Evolutionary conservation across 1,140 invertebrate genomes (phyloP), one percentile per base, ranked within the genome.

Genomic region (Daktulosphaira vitifoliae): DNA sequence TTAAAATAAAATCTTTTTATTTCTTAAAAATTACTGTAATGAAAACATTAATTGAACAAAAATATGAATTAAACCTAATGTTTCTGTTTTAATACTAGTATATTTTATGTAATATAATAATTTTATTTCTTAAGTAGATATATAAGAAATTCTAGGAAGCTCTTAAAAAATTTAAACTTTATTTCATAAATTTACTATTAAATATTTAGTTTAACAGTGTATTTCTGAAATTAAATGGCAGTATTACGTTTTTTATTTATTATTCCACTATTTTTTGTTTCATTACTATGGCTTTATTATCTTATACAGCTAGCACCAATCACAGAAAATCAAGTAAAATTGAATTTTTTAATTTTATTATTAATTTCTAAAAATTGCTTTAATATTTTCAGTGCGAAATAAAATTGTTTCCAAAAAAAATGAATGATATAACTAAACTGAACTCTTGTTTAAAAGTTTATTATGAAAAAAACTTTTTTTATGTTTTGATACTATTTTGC

Each of bases 311-410:
- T 46, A 15, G 56, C 42, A n/a, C 56, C 56, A 46, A 1, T 46
- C 5, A 62, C 25, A 5, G 42, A 62, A 48, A 33, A 62, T 11
- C 25, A 48, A 48, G 56, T 62, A 62, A 46, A 46, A 39, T 8
- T 22, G 13, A 20, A 29, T 5, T 18, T 20, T 29, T 23, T n/a
- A 3, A 3, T 2, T 0, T 16, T 46, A 6, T 22, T 26, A 37
- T 20, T 15, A 25, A 7, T 54, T 22, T 3, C 20, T n/a, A 16
- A 13, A 54, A 39, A 22, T 52, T 52, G 9, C 33, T 37, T 49
- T 5, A n/a, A n/a, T 25, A 23, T 20, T 39, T 25, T 44, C 0
- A 62, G 56, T 62, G 56, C 18, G 18, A 6, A 3, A 48, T 62
- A n/a, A 22, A 62, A 29, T 33, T 2, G 4, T 2, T 62, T 5